Evolutionary conservation across 2,113 vertebrate genomes (phyloP), one percentile per base, ranked within the genome.

Genomic region (Halcyon senegalensis): DNA sequence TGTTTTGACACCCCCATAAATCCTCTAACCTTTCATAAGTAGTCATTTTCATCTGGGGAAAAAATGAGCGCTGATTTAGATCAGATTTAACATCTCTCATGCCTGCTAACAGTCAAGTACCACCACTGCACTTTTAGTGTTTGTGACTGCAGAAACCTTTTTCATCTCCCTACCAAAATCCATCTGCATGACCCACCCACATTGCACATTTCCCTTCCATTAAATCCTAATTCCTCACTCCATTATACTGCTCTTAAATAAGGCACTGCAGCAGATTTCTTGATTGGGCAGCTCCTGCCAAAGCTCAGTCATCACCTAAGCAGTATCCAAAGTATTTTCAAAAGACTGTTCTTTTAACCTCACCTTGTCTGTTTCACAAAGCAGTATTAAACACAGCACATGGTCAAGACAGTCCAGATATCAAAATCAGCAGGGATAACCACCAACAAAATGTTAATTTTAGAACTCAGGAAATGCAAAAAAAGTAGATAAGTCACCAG

Each of bases 1-100:
- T 53, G 87, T 84, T 96, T 94, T 96, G 84, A 89, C 73, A 96
- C 78, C 43, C 55, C 88, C 85, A 90, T 96, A 97, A 96, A 96
- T 96, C 93, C 87, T 93, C 88, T 85, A 95, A 76, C 80, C 85
- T 96, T 96, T 90, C 75, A 30, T 84, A 95, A 96, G 87, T 50
- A 96, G 92, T 67, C 81, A 81, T 97, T 94, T 96, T 92, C 77
- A 94, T 94, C 75, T 79, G 62, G 77, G 60, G 87, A 56, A 87
- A 92, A 96, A 96, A 90, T 39, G 55, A 48, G 94, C 37, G 80
- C 41, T 77, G 75, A 80, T 70, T 88, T 66, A 56, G 73, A 95
- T 95, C 30, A 94, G 83, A 90, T 92, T 96, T 87, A 91, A 93
- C 41, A 80, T 75, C 27, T 48, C 66, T 90, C 66, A 75, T 86